Percentiles rank a stretch among this genome's conserved stretches.
These are phyloP conservation scores for Drosophila neonasuta DNA, from an alignment of 2,888 invertebrate species.

Conservation along the genomic window DNA sequence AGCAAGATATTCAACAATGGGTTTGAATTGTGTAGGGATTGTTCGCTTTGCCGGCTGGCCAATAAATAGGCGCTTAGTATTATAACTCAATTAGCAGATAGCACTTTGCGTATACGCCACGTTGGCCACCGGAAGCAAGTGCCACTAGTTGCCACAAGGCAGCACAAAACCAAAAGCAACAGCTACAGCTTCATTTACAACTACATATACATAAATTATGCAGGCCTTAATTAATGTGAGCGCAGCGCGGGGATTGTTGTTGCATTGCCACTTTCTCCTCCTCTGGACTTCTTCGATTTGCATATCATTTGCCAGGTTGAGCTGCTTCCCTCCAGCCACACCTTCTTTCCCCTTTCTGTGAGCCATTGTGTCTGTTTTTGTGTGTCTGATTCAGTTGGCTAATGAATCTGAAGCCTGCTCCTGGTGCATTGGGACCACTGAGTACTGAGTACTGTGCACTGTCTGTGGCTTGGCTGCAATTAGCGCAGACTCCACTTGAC, in stretches of 20 bases:
- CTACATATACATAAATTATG: conserved; percentile 59
- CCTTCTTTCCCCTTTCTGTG: neutral
- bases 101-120: conserved; percentile 52
- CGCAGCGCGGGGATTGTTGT: conserved; percentile 11
- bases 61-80: conserved; percentile 64
- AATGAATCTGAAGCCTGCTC: conserved; percentile 55
- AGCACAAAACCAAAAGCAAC: conserved; percentile 12
- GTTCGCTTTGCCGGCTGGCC: conserved; percentile 29
- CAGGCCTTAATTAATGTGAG: conserved; percentile 65
- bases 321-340: neutral
- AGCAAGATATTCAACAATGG: neutral
- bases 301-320: conserved; percentile 47
- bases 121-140: conserved; percentile 35
- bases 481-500: conserved; percentile 62
- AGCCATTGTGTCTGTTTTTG: conserved; percentile 8
- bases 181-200: conserved; percentile 32
- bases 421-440: conserved; percentile 35
- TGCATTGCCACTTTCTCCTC: conserved; percentile 18
- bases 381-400: conserved; percentile 40
- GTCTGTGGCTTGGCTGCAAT: conserved; percentile 63
- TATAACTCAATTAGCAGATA: conserved; percentile 67
- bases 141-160: conserved; percentile 11
- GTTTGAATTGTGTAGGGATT: neutral
- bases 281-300: conserved; percentile 36
- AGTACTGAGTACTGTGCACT: conserved; percentile 18